phyloP scores from a whole-genome alignment of 2,797 vertebrate genomes.

The Erethizon dorsatum region DNA sequence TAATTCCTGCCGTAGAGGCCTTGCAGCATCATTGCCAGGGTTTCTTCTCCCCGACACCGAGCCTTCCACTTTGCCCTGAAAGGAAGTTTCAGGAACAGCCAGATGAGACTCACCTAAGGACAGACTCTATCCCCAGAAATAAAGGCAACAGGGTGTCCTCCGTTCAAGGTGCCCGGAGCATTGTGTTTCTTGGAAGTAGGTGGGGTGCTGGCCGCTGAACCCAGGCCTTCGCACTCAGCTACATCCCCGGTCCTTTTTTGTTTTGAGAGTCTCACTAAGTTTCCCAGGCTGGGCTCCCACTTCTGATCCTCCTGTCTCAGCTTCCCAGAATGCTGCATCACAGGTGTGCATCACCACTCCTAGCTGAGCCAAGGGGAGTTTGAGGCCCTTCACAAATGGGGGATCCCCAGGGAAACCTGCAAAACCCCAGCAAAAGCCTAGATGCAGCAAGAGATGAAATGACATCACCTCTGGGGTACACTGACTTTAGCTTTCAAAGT shows the following conservation, averaged over 20 bases:
- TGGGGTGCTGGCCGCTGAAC: not conserved
- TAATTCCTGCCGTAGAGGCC: not conserved
- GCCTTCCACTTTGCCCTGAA: not conserved
- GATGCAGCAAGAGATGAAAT: not conserved
- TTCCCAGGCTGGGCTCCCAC: not conserved
- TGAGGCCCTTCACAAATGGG: not conserved
- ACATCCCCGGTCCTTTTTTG: not conserved
- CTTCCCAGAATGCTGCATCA: not conserved
- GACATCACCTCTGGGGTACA: not conserved
- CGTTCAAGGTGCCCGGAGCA: not conserved
- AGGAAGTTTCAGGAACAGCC: not conserved
- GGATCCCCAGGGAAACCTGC: not conserved
- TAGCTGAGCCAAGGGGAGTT: not conserved
- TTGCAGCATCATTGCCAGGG: not conserved
- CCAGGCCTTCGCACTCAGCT: not conserved
- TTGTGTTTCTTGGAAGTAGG: not conserved
- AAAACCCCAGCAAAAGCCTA: not conserved
- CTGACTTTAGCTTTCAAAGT: not conserved
- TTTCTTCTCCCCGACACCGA: not conserved
- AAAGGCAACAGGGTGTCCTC: no score
- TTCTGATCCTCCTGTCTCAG: not conserved
- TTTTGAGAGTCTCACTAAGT: not conserved
- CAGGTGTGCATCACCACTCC: not conserved
- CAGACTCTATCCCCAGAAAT: no score
- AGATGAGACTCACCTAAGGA: not conserved